Conservation (phyloP, 2,797 vertebrate species). For the Myotis myotis region DNA sequence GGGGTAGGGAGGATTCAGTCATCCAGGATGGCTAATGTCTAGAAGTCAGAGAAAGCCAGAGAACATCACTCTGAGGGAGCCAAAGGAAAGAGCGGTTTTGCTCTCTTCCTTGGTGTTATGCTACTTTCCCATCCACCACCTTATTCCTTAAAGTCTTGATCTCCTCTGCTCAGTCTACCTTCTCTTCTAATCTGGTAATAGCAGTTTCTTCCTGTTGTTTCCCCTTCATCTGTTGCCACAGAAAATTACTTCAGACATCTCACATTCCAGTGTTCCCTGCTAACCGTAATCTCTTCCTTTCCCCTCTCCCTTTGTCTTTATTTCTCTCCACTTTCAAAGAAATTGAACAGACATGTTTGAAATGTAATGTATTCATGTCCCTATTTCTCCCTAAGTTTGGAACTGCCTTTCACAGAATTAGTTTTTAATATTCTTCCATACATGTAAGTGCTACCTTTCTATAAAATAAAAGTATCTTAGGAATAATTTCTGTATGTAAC, state of each 20-base stretch:
- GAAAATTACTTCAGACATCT: not conserved
- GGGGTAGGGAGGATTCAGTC: not conserved
- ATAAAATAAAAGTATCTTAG: not conserved
- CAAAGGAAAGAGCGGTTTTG: not conserved
- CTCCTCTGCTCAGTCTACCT: not conserved
- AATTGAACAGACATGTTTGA: not conserved
- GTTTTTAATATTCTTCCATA: slow-evolving; percentile 3
- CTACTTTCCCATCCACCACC: not conserved
- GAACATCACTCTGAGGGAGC: not conserved
- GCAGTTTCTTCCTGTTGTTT: not conserved
- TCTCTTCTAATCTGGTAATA: not conserved
- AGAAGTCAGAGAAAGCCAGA: slow-evolving; percentile 9
- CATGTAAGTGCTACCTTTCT: not conserved
- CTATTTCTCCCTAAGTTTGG: not conserved
- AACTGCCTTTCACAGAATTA: not conserved
- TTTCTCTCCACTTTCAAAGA: not conserved
- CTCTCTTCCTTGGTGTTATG: not conserved
- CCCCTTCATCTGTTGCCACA: not conserved
- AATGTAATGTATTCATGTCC: not conserved
- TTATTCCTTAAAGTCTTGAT: not conserved
- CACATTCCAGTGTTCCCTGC: not conserved
- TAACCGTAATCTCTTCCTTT: not conserved
- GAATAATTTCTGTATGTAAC: not conserved
- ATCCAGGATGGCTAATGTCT: not conserved
- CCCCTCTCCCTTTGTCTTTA: not conserved